A percentile compares a stretch with the other conserved stretches of the same genome.
Conservation (phyloP, 1,140 invertebrate species). For the Stegodyphus dumicola region DNA sequence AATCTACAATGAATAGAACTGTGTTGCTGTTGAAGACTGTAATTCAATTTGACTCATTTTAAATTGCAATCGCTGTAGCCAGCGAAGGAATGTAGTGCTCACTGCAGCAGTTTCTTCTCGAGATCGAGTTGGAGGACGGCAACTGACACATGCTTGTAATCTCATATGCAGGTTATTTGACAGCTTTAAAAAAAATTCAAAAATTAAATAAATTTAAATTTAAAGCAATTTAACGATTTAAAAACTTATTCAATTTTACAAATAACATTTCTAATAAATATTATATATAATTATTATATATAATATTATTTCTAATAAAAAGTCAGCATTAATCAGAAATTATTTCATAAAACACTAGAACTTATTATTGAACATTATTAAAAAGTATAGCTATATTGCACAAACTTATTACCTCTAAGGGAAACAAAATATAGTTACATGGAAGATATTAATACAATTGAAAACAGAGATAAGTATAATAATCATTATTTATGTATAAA, state of each 20-base stretch:
- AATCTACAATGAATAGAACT: constrained; percentile 83
- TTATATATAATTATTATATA: background rate
- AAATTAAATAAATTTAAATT: background rate
- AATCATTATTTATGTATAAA: no score
- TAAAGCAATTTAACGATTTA: background rate
- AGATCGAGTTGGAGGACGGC: constrained; percentile 69
- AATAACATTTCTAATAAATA: background rate
- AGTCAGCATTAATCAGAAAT: no score
- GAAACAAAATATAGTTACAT: no score
- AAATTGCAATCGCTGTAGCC: constrained; percentile 93
- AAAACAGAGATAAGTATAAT: no score
- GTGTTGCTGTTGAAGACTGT: constrained; percentile 91
- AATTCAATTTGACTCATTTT: constrained; percentile 98
- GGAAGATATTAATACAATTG: no score
- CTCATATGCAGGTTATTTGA: constrained; percentile 90
- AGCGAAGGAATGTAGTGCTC: constrained; percentile 76
- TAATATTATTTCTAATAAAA: no score
- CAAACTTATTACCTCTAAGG: no score
- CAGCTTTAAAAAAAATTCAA: constrained; percentile 68
- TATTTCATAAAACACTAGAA: no score
- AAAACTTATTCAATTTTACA: background rate
- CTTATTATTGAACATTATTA: no score
- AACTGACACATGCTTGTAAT: constrained; percentile 88
- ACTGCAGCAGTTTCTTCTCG: constrained; percentile 66
- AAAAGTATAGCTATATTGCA: no score